These are phyloP conservation scores for Iphiclides podalirius DNA, from an alignment of 2,888 invertebrate species.

Conservation along the genomic window DNA sequence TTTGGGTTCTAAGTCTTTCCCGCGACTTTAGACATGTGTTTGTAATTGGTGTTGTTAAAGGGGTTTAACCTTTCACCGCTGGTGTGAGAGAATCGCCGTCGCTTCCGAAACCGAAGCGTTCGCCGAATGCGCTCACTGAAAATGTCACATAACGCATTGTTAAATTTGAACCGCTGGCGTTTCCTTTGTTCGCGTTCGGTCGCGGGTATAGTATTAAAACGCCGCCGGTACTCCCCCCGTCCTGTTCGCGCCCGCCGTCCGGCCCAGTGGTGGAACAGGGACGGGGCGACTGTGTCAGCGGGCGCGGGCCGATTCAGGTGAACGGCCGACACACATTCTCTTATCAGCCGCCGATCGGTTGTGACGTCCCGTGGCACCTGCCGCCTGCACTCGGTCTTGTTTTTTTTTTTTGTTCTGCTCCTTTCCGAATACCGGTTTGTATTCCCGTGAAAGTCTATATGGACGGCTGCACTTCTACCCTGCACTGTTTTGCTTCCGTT, in stretches of 20 bases:
- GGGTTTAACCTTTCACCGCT: no score
- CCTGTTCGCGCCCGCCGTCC: constrained; percentile 32
- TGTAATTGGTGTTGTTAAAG: no score
- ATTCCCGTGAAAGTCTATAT: constrained; percentile 25
- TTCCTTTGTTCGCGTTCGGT: constrained; percentile 41
- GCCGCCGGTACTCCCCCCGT: no score
- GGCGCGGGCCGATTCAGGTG: constrained; percentile 55
- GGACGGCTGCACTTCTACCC: constrained; percentile 19
- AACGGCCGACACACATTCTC: constrained; percentile 75
- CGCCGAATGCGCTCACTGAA: constrained; percentile 46
- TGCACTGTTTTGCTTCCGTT: constrained; percentile 1
- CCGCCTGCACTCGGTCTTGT: constrained; percentile 40
- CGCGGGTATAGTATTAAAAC: not conserved
- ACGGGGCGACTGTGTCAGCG: constrained; percentile 65
- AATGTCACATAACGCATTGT: constrained; percentile 55
- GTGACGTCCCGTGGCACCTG: constrained; percentile 62
- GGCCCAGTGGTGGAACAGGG: constrained; percentile 44
- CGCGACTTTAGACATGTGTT: no score
- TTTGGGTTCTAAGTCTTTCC: no score
- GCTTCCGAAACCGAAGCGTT: constrained; percentile 48
- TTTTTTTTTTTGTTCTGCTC: constrained; percentile 22
- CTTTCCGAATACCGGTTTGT: constrained; percentile 20
- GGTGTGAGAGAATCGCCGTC: constrained; percentile 49
- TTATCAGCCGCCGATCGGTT: constrained; percentile 69
- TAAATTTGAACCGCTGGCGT: constrained; percentile 44